Evolutionary conservation across 2,113 vertebrate species (phyloP).

Genomic region (Psophia crepitans): DNA sequence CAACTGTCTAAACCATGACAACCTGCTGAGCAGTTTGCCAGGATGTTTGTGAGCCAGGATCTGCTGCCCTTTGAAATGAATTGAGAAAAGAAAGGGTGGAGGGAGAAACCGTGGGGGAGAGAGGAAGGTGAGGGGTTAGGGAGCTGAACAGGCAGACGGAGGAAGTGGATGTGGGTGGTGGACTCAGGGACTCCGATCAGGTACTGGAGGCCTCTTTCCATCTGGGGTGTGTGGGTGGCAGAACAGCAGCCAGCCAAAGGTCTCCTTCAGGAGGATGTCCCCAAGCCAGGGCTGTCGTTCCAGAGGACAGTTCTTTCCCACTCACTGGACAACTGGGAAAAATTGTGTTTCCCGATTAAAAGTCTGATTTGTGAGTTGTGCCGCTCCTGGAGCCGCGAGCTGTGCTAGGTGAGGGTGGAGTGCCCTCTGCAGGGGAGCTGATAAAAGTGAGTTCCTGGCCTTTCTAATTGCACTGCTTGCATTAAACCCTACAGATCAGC

Average conservation of each 20-base stretch:
- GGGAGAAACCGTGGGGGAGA: too few relatives aligned
- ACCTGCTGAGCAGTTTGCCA: not conserved
- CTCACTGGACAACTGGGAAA: rapidly evolving
- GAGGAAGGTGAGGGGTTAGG: not conserved
- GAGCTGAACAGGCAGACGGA: not conserved
- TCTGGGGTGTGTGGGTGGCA: rapidly evolving
- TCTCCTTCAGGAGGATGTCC: not conserved
- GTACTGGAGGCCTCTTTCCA: not conserved
- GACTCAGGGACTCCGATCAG: not conserved
- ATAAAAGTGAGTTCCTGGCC: rapidly evolving
- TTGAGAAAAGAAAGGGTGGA: not conserved
- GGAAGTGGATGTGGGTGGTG: rapidly evolving
- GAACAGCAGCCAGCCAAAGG: rapidly evolving
- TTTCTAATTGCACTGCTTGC: rapidly evolving
- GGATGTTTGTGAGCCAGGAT: not conserved
- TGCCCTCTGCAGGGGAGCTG: not conserved
- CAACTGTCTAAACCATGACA: too few relatives aligned
- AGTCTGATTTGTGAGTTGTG: rapidly evolving
- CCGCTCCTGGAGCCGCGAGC: rapidly evolving
- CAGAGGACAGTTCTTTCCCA: not conserved
- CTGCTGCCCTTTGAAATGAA: not conserved
- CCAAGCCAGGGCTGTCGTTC: too few relatives aligned
- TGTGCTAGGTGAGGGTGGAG: rapidly evolving
- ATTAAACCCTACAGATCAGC: rapidly evolving
- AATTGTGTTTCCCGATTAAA: rapidly evolving